These are phyloP conservation scores for Epiblema foenella DNA, from an alignment of 2,888 invertebrate genomes.

Conservation along the genomic window DNA sequence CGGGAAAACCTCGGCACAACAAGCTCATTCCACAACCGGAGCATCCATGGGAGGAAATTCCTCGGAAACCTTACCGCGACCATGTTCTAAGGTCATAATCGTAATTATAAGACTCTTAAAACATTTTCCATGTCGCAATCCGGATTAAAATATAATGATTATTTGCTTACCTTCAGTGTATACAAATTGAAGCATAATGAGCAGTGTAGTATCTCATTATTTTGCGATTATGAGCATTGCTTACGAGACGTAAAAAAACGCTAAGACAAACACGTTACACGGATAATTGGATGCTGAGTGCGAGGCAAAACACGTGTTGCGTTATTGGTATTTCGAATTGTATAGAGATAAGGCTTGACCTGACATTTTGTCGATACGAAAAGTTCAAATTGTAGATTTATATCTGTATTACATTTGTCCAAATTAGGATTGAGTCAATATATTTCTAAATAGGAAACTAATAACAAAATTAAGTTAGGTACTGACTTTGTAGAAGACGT, in stretches of 20 bases:
- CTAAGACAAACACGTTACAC: constrained; percentile 7
- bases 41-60: no score
- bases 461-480: no score
- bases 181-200: constrained; percentile 14
- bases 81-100: no score
- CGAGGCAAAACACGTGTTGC: not conserved
- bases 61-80: no score
- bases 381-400: not conserved
- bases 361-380: not conserved
- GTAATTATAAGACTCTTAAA: not conserved
- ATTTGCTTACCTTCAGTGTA: constrained; percentile 4
- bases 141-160: constrained; percentile 7
- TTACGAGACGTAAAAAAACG: constrained; percentile 1
- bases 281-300: constrained; percentile 1
- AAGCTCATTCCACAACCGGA: no score
- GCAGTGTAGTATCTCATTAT: constrained; percentile 23
- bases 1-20: no score
- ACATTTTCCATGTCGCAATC: not conserved
- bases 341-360: not conserved
- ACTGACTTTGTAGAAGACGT: no score
- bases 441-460: no score
- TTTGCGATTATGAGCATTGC: constrained; percentile 23
- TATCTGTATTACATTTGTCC: not conserved
- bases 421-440: not conserved
- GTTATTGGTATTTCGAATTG: not conserved